Evolutionary conservation across 1,140 invertebrate species (phyloP).

Genomic region (Ostrea edulis): DNA sequence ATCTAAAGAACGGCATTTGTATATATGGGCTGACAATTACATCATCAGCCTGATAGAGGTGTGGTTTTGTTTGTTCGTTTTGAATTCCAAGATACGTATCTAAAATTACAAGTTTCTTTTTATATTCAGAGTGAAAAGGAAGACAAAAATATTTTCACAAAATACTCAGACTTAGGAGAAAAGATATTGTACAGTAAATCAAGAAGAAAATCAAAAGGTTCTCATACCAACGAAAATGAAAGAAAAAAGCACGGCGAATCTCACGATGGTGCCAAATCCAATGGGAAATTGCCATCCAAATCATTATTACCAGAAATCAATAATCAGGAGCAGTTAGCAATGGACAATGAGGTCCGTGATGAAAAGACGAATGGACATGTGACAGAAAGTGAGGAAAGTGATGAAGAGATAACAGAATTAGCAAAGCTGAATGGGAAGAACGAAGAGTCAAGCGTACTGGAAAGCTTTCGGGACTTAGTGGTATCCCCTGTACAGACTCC

Average conservation of each 20-base stretch:
- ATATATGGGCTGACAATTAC: no score
- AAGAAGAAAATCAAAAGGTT: slow-evolving; percentile 14
- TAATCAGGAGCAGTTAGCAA: background rate
- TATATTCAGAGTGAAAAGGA: slow-evolving; percentile 3
- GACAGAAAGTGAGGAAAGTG: slow-evolving; percentile 21
- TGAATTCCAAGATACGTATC: no score
- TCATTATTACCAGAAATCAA: slow-evolving; percentile 31
- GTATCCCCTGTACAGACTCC: slow-evolving; percentile 71
- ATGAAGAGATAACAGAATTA: slow-evolving; percentile 41
- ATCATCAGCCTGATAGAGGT: no score
- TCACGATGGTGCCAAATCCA: background rate
- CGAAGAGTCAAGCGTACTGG: slow-evolving; percentile 18
- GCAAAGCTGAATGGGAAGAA: slow-evolving; percentile 44
- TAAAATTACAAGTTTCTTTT: background rate
- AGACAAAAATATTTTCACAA: slow-evolving; percentile 45
- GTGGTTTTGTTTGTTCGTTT: no score
- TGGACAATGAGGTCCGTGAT: background rate
- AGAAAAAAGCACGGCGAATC: background rate
- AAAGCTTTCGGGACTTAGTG: slow-evolving; percentile 59
- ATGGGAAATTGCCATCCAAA: background rate
- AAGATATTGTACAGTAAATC: slow-evolving; percentile 47
- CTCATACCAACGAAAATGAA: background rate
- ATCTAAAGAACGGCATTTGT: no score
- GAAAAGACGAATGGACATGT: background rate
- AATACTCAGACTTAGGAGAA: slow-evolving; percentile 66